Base-by-base conservation (phyloP, 2,113 vertebrate species). In the Phrynosoma blainvillii region DNA sequence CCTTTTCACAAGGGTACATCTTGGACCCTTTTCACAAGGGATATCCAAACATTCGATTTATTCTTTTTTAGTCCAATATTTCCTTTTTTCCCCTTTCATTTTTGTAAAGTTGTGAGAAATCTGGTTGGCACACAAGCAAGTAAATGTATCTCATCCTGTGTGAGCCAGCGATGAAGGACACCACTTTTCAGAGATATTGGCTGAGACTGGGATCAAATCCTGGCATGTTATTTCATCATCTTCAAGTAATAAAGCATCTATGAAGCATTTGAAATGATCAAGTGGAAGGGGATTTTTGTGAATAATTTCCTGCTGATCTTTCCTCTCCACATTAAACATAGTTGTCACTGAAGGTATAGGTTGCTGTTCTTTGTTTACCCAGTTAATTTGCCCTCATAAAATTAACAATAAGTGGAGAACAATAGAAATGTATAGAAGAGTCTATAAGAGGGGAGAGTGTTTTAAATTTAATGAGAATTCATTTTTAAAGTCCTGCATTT, bases 391-490 rank as follows among this genome's bases (percentile, higher is more conserved):
- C 56, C 1, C 77, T 62, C 81, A 40, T 81, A 88, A 16, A 89
- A 14, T 2, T 2, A 85, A 0, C 87, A 62, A 85, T 85, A 59
- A 84, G 56, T 83, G 84, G 88, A 52, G 90, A 85, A 14, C 62
- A 12, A 89, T 68, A 90, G 87, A 20, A 71, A 12, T 6, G 56
- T 71, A 42, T 7, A 0, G 18, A 90, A 56, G 12, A 70, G 79
- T 36, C 16, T 12, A 84, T 59, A 89, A 8, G 0, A 0, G 78
- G 36, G 47, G 74, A 40, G 59, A 62, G 59, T 16, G 59, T 82
- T 87, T 89, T 90, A 89, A 77, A 54, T 75, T 94, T 90, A 62
- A 90, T 81, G 76, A 84, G 16, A 80, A 79, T 30, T 2, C 0
- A 74, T 4, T 87, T 81, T 0, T 32, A 80, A 87, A 81, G 32